phyloP scores from a whole-genome alignment of 2,797 vertebrate genomes.

The Etheostoma nigrum region DNA sequence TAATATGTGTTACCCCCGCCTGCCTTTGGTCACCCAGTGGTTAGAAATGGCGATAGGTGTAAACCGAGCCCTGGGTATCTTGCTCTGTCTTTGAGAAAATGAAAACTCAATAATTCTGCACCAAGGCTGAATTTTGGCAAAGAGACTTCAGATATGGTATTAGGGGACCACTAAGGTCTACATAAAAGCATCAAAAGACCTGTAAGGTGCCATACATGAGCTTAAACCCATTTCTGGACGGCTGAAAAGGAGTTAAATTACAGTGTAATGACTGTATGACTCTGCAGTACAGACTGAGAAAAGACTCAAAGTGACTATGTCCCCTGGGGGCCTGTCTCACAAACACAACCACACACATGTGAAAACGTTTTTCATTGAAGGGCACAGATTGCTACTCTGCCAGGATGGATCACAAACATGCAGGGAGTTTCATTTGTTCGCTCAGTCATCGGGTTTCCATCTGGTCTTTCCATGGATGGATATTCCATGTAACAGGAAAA shows the following conservation, averaged over 20 bases:
- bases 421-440: conserved; percentile 60
- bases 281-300: conserved; percentile 11
- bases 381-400: conserved; percentile 44
- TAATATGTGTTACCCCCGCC: too few relatives aligned
- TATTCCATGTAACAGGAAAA: conserved; percentile 60
- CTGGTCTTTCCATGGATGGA: conserved; percentile 62
- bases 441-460: conserved; percentile 59
- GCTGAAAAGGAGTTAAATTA: conserved; percentile 17
- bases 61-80: too few relatives aligned
- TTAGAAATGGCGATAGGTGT: too few relatives aligned
- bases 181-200: too few relatives aligned
- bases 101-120: too few relatives aligned
- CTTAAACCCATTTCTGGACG: conserved; percentile 4
- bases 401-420: conserved; percentile 42
- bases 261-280: conserved; percentile 26
- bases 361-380: conserved; percentile 19
- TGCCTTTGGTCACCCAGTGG: too few relatives aligned
- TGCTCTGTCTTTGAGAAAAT: too few relatives aligned
- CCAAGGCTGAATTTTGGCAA: too few relatives aligned
- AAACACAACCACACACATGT: conserved; percentile 1
- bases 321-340: background rate
- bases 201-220: background rate
- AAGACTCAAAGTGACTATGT: conserved; percentile 14
- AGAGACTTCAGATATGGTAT: too few relatives aligned
- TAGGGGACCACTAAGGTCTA: too few relatives aligned